A percentile compares a stretch with the other conserved stretches of the same genome.
Evolutionary conservation across 1,140 invertebrate species (phyloP).

Genomic region (Proales similis): DNA sequence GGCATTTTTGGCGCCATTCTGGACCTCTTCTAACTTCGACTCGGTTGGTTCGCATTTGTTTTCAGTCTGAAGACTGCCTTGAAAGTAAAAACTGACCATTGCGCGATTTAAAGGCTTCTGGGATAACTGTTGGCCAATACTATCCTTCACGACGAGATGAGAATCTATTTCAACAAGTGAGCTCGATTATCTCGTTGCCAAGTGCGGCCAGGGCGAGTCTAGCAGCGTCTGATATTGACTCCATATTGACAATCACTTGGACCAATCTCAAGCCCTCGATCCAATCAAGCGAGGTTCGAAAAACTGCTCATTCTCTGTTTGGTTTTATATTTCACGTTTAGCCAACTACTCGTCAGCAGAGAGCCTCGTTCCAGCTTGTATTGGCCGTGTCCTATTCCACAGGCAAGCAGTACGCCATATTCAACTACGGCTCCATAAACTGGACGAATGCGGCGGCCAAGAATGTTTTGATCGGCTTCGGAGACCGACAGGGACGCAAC

Average conservation of each 20-base stretch:
- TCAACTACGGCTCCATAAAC: constrained; percentile 13
- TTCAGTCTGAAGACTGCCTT: not conserved
- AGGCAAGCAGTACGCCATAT: constrained; percentile 17
- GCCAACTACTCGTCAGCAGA: too few species aligned
- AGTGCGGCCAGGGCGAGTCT: not conserved
- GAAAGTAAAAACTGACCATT: not conserved
- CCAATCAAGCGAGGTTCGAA: constrained; percentile 2
- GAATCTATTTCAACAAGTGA: not conserved
- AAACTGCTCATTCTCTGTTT: not conserved
- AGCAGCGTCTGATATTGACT: not conserved
- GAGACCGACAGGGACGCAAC: not conserved
- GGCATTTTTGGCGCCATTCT: constrained; percentile 15
- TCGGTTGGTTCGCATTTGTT: not conserved
- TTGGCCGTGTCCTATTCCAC: constrained; percentile 2
- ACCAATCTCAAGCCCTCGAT: constrained; percentile 3
- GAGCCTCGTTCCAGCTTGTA: constrained; percentile 31
- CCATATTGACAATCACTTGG: constrained; percentile 25
- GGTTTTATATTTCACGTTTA: not conserved
- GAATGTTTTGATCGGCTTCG: constrained; percentile 13
- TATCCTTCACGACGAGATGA: not conserved
- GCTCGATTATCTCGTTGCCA: not conserved
- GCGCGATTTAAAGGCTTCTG: not conserved
- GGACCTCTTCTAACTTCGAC: constrained; percentile 13
- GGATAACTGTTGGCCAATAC: constrained; percentile 2
- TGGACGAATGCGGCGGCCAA: not conserved